Base-by-base conservation (phyloP, 2,888 invertebrate genomes). In the Drosophila tanythrix region DNA sequence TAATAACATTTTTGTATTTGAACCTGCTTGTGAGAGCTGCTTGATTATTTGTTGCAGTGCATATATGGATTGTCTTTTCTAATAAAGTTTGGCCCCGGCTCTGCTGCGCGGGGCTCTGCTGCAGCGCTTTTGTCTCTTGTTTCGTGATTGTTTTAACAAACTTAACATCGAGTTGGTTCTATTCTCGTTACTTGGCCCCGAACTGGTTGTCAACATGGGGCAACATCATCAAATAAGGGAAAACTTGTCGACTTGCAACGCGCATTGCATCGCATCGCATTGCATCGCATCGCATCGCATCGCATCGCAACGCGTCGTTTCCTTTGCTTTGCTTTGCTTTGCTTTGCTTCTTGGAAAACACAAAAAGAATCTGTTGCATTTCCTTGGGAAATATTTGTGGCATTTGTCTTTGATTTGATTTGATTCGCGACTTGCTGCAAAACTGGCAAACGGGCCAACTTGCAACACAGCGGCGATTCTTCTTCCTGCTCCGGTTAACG, bases 351-450 rank as follows among this genome's bases (percentile, higher is more conserved):
- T 78, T 75, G 79, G 87, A 90, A 90, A 90, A 33, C 1, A 81
- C 46, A 57, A 78, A 62, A 84, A 88, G 91, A 90, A 91, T 90
- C 88, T 89, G 70, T 79, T 78, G 81, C 79, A 90, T 90, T 91
- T 91, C 89, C 91, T 89, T 90, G 91, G 90, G 90, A 90, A 91
- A 87, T 73, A 89, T 87, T 76, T 82, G 75, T 84, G 90, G 90
- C 82, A 88, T 87, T 83, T 89, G 82, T 82, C 71, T 74, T 69
- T 77, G 79, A 56, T 76, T 84, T 71, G 79, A 73, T 87, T 76
- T 77, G 71, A 61, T 65, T 40, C 57, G 71, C 40, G 33, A 33
- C 21, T 48, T 67, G 36, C 46, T 46, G 57, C 51, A 27, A 43
- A 43, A 50, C 51, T 51, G 46, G 25, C 62, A 36, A 60, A 51